A percentile compares a stretch with the other conserved stretches of the same genome.
Evolutionary conservation across 1,140 invertebrate species (phyloP).

Genomic region (Drosophila varians): DNA sequence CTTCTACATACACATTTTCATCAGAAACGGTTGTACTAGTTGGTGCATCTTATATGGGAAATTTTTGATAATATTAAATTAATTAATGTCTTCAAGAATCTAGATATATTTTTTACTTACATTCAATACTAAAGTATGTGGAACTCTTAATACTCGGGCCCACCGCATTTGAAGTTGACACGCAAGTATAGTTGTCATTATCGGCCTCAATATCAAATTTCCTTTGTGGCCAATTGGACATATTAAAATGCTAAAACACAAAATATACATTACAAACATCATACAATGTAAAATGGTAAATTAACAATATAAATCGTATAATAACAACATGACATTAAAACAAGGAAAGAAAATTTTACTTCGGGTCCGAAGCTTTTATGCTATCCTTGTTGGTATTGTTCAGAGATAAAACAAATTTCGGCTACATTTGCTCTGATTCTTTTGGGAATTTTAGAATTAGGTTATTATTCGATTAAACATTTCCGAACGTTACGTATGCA

Average conservation of each 20-base stretch:
- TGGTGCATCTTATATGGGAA: slow-evolving; percentile 90
- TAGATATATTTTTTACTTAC: slow-evolving; percentile 87
- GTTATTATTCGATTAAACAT: no score
- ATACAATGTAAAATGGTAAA: neutral
- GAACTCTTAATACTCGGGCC: slow-evolving; percentile 90
- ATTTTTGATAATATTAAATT: no score
- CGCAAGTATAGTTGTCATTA: slow-evolving; percentile 93
- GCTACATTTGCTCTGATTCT: no score
- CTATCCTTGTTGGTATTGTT: no score
- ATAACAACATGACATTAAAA: no score
- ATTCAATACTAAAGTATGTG: slow-evolving; percentile 93
- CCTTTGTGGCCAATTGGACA: slow-evolving; percentile 91
- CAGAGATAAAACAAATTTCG: no score
- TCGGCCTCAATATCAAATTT: slow-evolving; percentile 90
- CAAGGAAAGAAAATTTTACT: no score
- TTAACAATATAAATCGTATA: neutral
- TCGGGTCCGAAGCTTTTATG: no score
- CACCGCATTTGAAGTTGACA: slow-evolving; percentile 89
- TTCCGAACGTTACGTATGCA: no score
- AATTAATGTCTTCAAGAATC: no score
- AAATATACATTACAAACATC: neutral
- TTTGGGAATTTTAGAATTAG: no score
- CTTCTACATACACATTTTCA: slow-evolving; percentile 89
- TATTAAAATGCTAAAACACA: slow-evolving; percentile 85
- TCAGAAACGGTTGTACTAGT: slow-evolving; percentile 92